Conservation (phyloP, 2,113 vertebrate genomes). For the Castor canadensis region DNA sequence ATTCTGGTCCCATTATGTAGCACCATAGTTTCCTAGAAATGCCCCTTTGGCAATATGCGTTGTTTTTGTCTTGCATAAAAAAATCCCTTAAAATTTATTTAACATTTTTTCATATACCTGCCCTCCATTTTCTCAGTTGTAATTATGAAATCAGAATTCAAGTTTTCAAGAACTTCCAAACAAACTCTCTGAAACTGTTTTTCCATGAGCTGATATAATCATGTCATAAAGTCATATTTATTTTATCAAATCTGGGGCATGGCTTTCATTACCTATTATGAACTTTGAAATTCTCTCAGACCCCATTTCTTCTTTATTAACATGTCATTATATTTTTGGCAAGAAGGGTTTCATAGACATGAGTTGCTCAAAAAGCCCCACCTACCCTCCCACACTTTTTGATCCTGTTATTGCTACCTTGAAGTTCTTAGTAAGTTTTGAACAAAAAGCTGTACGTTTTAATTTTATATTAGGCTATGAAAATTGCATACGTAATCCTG, state of each 20-base stretch:
- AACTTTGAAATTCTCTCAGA: not conserved
- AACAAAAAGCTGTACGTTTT: not conserved
- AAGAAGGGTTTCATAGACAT: fast-evolving
- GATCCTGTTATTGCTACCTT: not conserved
- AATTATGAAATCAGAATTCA: not conserved
- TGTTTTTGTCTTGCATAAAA: not conserved
- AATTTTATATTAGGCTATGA: not conserved
- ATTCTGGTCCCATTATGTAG: not conserved
- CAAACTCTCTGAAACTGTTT: not conserved
- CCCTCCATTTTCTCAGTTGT: not conserved
- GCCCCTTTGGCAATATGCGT: not conserved
- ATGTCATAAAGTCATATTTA: not conserved
- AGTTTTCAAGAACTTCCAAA: not conserved
- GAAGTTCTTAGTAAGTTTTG: not conserved
- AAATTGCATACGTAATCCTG: not conserved
- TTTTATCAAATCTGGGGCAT: not conserved
- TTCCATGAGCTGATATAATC: not conserved
- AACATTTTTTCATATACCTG: not conserved
- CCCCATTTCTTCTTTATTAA: not conserved
- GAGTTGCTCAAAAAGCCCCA: not conserved
- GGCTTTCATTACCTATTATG: not conserved
- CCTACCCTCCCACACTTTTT: not conserved
- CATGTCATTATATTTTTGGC: not conserved
- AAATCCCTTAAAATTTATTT: not conserved
- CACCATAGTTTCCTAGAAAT: not conserved